A percentile compares a stretch with the other conserved stretches of the same genome.
phyloP scores from a whole-genome alignment of 2,888 invertebrate species.

The Acleris literana region DNA sequence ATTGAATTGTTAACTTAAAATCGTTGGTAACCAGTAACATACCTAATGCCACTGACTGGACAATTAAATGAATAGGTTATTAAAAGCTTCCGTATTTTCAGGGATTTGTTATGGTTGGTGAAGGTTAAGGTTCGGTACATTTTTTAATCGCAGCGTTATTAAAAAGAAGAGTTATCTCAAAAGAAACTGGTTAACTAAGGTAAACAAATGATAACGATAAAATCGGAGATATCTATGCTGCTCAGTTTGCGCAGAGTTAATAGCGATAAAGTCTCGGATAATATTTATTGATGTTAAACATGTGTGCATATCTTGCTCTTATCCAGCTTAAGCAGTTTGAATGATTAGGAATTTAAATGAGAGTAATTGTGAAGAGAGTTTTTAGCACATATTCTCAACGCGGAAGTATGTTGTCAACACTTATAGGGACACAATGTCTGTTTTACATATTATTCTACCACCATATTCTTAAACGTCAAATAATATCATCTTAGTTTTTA shows the following conservation, averaged over 20 bases:
- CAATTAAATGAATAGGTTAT: constrained; percentile 7
- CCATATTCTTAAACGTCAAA: too few relatives aligned
- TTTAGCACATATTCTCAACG: too few relatives aligned
- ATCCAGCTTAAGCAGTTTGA: too few relatives aligned
- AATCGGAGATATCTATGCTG: constrained; percentile 9
- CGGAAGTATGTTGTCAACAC: too few relatives aligned
- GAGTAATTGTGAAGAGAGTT: too few relatives aligned
- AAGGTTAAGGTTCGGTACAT: too few relatives aligned
- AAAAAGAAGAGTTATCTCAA: constrained; percentile 11
- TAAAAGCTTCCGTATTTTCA: constrained; percentile 14
- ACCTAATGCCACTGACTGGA: constrained; percentile 22
- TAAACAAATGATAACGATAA: constrained; percentile 26
- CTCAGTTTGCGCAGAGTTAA: constrained; percentile 10
- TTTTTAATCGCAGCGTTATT: background rate
- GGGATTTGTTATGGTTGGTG: background rate
- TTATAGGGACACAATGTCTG: too few relatives aligned
- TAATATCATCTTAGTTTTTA: background rate
- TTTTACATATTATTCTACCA: too few relatives aligned
- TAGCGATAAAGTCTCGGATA: background rate
- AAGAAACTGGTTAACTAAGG: constrained; percentile 5
- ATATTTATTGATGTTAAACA: too few relatives aligned
- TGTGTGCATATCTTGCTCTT: too few relatives aligned
- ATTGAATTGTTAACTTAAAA: constrained; percentile 43
- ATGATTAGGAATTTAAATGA: too few relatives aligned
- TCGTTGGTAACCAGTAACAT: constrained; percentile 39